Base-by-base conservation (phyloP, 35 echinoderm and acorn worm genomes). In the Anneissia japonica region DNA sequence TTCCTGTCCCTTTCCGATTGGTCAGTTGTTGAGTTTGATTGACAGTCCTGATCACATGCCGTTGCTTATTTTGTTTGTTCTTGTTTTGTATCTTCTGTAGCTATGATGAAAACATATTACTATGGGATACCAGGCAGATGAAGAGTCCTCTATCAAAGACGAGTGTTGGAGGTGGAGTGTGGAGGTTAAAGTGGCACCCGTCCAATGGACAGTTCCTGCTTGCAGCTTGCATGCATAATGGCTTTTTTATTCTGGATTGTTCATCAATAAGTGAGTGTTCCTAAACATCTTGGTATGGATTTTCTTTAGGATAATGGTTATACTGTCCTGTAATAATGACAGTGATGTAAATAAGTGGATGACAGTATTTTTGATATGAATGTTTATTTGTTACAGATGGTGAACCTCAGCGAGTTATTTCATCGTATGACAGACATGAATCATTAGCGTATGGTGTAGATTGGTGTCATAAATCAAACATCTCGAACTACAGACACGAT, bases 91-190 rank as follows among this genome's bases (percentile, higher is more conserved):
- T 23, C 10, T 76, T 51, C 10, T 46, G 16, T 41, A 97, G 95
- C 36, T 98, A 98, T 78, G 95, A 94, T 91, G 95, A 98, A 76
- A 86, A 74, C 0, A 46, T 98, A n/a, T 86, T 98, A 30, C 6
- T 98, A 23, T 98, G 95, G 95, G 95, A 98, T 39, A 98, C 86
- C 38, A 90, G 95, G 72, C 88, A 94, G 55, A 93, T 98, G 95
- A 80, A 82, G 33, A 26, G 83, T 30, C 95, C 95, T 26, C 12
- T 92, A 26, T 83, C 76, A 0, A 86, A 93, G 79, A 85, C 89
- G 17, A 46, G 30, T 75, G 92, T 98, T 19, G 95, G 91, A 12
- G 95, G 94, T 17, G 94, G 94, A 36, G 87, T 89, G 13, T 89
- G 87, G 87, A 46, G 92, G 11, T 72, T 98, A 9, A 98, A 98